Evolutionary conservation across 2,888 invertebrate genomes (phyloP), one percentile per base, ranked within the genome.

Genomic region (Lithophane socia): DNA sequence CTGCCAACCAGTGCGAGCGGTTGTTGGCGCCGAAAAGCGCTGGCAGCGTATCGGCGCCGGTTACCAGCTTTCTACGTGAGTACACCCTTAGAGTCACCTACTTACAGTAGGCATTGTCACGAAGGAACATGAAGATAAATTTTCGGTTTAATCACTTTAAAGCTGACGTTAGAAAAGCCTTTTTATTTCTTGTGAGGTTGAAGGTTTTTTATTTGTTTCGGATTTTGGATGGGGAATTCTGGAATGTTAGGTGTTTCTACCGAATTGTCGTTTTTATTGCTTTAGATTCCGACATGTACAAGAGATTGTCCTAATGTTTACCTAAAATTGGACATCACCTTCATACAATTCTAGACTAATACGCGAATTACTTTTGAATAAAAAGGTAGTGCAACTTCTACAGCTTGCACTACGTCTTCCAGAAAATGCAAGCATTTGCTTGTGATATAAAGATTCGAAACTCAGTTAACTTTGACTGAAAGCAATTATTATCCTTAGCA

Each of bases 71-170:
- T 58, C 13, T 60, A 7, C 16, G 3, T 60, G 60, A 60, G 16
- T 60, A 60, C 60, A 60, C 29, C 90, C 82, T 83, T 85, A 56
- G 72, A 83, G 52, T 82, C 83, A 88, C 87, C 85, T 88, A 88
- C 83, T 83, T 80, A 78, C 91, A 91, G 90, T 91, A 89, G 87
- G 87, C 88, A 84, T 88, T 87, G 88, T 92, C 90, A 88, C 90
- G 91, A 90, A 92, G 90, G 90, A 90, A 90, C 87, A 37, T 84
- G 83, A 82, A 91, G 91, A 93, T 93, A 92, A 92, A 92, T 92
- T 93, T 88, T 86, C 87, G 84, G 73, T 79, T 91, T 91, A 91
- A 92, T 91, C 89, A 91, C 89, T 91, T 90, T 88, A 89, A 90
- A 90, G 90, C 90, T 90, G 87, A 90, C 89, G 75, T 74, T 84